Conservation (phyloP, 2,797 vertebrate species). For the Pteronotus mesoamericanus region DNA sequence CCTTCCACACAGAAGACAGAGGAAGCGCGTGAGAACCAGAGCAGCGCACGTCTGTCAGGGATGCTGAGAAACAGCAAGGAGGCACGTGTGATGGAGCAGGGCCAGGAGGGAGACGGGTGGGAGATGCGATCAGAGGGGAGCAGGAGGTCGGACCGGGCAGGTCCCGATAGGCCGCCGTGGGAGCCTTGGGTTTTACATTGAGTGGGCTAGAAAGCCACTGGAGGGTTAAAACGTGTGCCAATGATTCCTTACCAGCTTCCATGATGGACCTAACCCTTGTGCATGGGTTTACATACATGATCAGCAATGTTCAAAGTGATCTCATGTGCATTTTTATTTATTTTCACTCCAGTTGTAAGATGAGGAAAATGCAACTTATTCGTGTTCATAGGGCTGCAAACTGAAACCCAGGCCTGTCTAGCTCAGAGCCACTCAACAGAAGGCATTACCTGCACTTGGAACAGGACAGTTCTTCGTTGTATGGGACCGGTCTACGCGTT, state of each 20-base stretch:
- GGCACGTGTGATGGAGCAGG: neutral
- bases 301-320: neutral
- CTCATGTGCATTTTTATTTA: neutral
- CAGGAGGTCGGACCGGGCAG: fast-evolving
- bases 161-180: neutral
- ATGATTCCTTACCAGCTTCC: neutral
- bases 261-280: neutral
- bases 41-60: fast-evolving
- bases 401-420: neutral
- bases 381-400: neutral
- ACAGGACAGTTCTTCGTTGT: too few species aligned
- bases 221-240: neutral
- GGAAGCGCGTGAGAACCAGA: neutral
- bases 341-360: neutral
- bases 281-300: neutral
- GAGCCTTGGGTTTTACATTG: too few species aligned
- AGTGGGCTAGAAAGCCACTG: neutral
- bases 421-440: neutral
- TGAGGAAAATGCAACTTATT: neutral
- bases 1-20: neutral
- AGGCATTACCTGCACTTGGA: too few species aligned
- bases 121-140: neutral
- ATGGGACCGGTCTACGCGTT: neutral
- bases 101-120: too few species aligned
- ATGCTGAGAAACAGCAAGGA: neutral